Evolutionary conservation across 1,140 invertebrate species (phyloP).

Genomic region (Andrena cerasifolii): DNA sequence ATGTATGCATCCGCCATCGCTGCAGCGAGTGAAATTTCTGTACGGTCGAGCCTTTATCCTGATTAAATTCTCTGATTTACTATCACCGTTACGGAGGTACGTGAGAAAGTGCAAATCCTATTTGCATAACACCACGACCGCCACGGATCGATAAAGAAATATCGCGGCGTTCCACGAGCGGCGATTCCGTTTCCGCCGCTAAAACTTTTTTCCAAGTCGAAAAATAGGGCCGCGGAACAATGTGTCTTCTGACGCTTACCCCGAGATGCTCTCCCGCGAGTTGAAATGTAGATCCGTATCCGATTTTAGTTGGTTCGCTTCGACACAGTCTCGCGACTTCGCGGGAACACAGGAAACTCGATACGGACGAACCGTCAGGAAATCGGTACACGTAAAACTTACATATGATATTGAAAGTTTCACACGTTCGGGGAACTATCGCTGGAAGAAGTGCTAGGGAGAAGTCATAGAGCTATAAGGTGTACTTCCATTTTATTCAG

Average conservation of each 20-base stretch:
- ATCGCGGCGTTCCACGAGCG: not conserved
- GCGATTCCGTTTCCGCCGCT: slow-evolving; percentile 7
- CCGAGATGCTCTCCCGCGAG: not conserved
- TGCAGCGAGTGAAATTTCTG: slow-evolving; percentile 23
- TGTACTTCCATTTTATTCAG: too few species aligned
- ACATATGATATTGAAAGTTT: not conserved
- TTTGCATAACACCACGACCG: slow-evolving; percentile 27
- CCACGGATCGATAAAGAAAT: slow-evolving; percentile 42
- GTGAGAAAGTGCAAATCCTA: not conserved
- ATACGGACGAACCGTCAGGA: not conserved
- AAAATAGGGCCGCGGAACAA: not conserved
- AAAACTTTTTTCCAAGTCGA: slow-evolving; percentile 19
- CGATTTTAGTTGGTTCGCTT: not conserved
- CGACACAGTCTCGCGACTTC: not conserved
- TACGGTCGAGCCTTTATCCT: slow-evolving; percentile 5
- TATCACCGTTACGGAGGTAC: slow-evolving; percentile 4
- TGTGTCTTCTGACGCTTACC: not conserved
- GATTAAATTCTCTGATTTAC: slow-evolving; percentile 45
- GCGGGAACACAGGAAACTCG: not conserved
- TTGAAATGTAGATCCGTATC: slow-evolving; percentile 5
- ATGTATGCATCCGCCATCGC: slow-evolving; percentile 3
- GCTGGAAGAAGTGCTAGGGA: not conserved
- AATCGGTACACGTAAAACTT: not conserved
- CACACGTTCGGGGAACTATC: not conserved
- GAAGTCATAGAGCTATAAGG: too few species aligned